Percentiles rank a stretch among this genome's conserved stretches.
These are phyloP conservation scores for Oxygymnocypris stewartii DNA, from an alignment of 2,113 vertebrate genomes.

Conservation along the genomic window DNA sequence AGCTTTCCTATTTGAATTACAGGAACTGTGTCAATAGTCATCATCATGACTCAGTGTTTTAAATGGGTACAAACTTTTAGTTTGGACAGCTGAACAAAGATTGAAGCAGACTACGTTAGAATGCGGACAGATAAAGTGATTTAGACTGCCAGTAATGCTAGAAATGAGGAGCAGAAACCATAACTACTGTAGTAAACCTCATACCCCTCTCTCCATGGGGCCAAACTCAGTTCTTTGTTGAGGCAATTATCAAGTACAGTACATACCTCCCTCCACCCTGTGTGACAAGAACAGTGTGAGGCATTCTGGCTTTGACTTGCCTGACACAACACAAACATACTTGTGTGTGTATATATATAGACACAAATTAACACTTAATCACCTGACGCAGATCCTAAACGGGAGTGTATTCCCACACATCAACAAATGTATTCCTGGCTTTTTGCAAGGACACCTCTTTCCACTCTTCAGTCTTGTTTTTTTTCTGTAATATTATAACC, in stretches of 20 bases:
- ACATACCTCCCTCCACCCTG: neutral
- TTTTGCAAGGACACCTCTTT: neutral
- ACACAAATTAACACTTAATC: conserved; percentile 2
- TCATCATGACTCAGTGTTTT: neutral
- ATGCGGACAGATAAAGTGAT: neutral
- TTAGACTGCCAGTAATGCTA: neutral
- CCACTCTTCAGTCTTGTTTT: neutral
- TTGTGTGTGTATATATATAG: neutral
- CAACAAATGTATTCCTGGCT: conserved; percentile 5
- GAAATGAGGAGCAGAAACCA: neutral
- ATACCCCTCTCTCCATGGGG: neutral
- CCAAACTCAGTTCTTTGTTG: neutral
- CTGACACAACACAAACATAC: conserved; percentile 8
- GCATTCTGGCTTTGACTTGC: neutral
- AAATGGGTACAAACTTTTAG: neutral
- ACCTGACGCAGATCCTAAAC: neutral
- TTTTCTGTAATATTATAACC: neutral
- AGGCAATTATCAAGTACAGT: neutral
- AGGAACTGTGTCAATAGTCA: conserved; percentile 1
- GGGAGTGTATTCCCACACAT: neutral
- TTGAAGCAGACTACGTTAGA: neutral
- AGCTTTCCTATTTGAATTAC: neutral
- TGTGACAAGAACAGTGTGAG: neutral
- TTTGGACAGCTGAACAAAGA: neutral
- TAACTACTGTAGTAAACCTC: neutral